Evolutionary conservation across 1,140 invertebrate genomes (phyloP).

Genomic region (Bombyx mandarina): DNA sequence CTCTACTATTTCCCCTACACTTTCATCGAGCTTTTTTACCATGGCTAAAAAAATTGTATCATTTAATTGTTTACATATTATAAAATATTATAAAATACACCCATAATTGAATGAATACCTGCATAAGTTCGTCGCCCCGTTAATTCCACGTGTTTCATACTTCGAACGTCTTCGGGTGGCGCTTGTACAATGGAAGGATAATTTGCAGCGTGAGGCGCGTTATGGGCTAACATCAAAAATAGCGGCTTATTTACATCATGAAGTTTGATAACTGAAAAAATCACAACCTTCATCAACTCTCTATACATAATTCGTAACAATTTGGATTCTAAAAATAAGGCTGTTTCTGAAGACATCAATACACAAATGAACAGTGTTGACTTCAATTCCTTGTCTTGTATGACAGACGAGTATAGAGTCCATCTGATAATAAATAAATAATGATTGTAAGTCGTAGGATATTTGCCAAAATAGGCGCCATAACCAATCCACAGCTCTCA

Average conservation of each 20-base stretch:
- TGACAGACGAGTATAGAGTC: too few relatives aligned
- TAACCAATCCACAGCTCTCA: too few relatives aligned
- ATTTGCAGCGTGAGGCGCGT: constrained; percentile 85
- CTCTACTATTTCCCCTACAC: constrained; percentile 79
- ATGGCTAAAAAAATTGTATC: constrained; percentile 76
- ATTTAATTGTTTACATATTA: background rate
- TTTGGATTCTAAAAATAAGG: too few relatives aligned
- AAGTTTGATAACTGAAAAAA: constrained; percentile 72
- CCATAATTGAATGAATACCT: constrained; percentile 61
- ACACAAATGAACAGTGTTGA: too few relatives aligned
- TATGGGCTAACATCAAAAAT: constrained; percentile 86
- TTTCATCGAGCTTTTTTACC: constrained; percentile 89
- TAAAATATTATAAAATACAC: background rate
- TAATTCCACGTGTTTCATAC: constrained; percentile 83
- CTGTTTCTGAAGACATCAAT: too few relatives aligned
- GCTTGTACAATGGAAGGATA: constrained; percentile 81
- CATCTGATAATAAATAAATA: too few relatives aligned
- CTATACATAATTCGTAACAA: too few relatives aligned
- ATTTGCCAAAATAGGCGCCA: too few relatives aligned
- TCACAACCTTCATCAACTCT: background rate
- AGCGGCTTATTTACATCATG: constrained; percentile 76
- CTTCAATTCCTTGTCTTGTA: too few relatives aligned
- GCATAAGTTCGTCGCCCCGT: constrained; percentile 82
- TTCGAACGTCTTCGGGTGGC: constrained; percentile 78
- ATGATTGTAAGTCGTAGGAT: too few relatives aligned